Conservation (phyloP, 1,140 invertebrate genomes). For the Danaus plexippus region DNA sequence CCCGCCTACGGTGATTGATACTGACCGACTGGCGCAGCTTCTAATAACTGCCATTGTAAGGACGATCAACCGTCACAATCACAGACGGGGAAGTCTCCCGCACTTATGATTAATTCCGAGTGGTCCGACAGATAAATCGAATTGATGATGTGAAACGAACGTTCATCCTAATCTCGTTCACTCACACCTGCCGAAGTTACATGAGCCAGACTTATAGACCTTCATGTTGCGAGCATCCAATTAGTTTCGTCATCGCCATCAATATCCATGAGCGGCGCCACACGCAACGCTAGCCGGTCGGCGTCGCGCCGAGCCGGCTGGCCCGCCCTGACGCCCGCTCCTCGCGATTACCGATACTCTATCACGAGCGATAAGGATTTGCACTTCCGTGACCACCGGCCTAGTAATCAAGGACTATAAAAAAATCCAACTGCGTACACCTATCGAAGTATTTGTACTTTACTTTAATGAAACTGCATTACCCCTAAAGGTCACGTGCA, state of each 20-base stretch:
- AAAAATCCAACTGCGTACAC: slow-evolving; percentile 1
- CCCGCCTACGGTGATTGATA: slow-evolving; percentile 67
- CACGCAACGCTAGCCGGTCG: slow-evolving; percentile 49
- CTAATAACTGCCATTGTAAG: slow-evolving; percentile 52
- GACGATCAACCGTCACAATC: slow-evolving; percentile 22
- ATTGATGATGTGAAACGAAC: slow-evolving; percentile 1
- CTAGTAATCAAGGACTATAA: background rate
- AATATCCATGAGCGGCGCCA: slow-evolving; percentile 68
- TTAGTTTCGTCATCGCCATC: slow-evolving; percentile 62
- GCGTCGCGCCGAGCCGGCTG: slow-evolving; percentile 37
- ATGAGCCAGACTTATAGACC: slow-evolving; percentile 33
- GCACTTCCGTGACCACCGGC: slow-evolving; percentile 36
- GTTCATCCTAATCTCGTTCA: background rate
- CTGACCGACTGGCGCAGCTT: slow-evolving; percentile 40
- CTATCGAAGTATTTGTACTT: slow-evolving; percentile 1
- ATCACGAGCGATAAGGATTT: slow-evolving; percentile 46
- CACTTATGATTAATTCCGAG: slow-evolving; percentile 1
- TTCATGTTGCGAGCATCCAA: slow-evolving; percentile 48
- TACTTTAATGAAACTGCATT: slow-evolving; percentile 10
- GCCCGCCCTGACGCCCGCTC: slow-evolving; percentile 32
- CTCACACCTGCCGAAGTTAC: slow-evolving; percentile 7
- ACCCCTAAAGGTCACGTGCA: slow-evolving; percentile 8
- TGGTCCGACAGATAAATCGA: too few relatives aligned
- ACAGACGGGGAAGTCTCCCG: background rate
- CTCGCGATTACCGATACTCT: slow-evolving; percentile 42